Percentiles rank a stretch among this genome's conserved stretches.
Evolutionary conservation across 2,888 invertebrate species (phyloP).

Genomic region (Choreutis nemorana): DNA sequence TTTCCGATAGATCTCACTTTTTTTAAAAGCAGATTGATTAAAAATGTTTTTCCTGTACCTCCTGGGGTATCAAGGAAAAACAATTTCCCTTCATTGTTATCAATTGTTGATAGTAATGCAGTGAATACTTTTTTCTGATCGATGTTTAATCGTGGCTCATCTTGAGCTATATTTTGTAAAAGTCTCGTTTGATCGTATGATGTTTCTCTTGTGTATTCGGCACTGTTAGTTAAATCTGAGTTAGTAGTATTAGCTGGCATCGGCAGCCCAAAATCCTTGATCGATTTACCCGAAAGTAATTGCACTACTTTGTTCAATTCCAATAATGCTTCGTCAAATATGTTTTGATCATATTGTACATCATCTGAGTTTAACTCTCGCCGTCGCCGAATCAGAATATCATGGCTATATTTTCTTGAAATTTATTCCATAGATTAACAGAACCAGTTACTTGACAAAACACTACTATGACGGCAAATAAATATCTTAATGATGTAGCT

Average conservation of each 20-base stretch:
- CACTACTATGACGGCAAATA: conserved; percentile 15
- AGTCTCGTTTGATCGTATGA: conserved; percentile 15
- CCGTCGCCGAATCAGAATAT: conserved; percentile 16
- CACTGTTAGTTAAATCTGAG: conserved; percentile 17
- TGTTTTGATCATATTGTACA: conserved; percentile 16
- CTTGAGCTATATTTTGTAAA: conserved; percentile 15
- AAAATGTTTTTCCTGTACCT: conserved; percentile 13
- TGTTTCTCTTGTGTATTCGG: conserved; percentile 16
- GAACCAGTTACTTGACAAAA: conserved; percentile 15
- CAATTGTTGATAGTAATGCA: conserved; percentile 12
- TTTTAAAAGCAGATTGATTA: conserved; percentile 11
- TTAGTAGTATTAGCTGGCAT: conserved; percentile 17
- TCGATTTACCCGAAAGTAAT: conserved; percentile 14
- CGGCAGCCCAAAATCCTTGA: conserved; percentile 16
- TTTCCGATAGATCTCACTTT: conserved; percentile 14
- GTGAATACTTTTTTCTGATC: conserved; percentile 15
- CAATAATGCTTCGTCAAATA: conserved; percentile 16
- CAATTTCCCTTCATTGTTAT: conserved; percentile 13
- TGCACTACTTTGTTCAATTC: conserved; percentile 16
- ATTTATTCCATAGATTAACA: conserved; percentile 15
- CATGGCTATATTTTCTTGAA: conserved; percentile 15
- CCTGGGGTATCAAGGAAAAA: conserved; percentile 12
- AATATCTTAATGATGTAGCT: conserved; percentile 15
- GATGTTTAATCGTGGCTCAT: conserved; percentile 16
- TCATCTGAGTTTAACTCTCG: conserved; percentile 14